Percentiles rank a stretch among this genome's conserved stretches.
phyloP scores from a whole-genome alignment of 2,888 invertebrate genomes.

The Megalurothrips usitatus region DNA sequence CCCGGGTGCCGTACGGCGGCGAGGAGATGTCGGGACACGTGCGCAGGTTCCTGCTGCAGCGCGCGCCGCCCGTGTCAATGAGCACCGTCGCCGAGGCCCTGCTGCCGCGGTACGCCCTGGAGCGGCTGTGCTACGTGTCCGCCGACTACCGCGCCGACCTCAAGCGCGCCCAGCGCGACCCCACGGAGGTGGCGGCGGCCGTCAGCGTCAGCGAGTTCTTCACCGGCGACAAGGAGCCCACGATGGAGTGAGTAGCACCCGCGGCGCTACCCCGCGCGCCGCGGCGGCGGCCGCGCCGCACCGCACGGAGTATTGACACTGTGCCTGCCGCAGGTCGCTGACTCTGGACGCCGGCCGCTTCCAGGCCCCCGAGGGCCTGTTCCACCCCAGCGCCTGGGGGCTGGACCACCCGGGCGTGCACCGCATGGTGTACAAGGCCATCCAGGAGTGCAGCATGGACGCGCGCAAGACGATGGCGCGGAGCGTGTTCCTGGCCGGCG shows the following conservation, averaged over 20 bases:
- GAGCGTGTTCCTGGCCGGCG: constrained; percentile 21
- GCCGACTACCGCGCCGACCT: constrained; percentile 18
- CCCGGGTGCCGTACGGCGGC: constrained; percentile 8
- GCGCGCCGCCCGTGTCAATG: constrained; percentile 15
- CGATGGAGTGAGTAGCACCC: not conserved
- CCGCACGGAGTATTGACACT: not conserved
- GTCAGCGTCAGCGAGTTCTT: constrained; percentile 19
- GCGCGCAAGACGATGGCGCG: not conserved
- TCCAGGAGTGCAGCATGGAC: constrained; percentile 24
- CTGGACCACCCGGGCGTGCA: constrained; percentile 18
- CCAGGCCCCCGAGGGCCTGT: constrained; percentile 10
- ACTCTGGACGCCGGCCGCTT: constrained; percentile 15
- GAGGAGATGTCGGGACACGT: constrained; percentile 8
- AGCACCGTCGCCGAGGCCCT: not conserved
- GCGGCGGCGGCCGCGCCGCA: too few relatives aligned
- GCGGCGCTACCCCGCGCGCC: not conserved
- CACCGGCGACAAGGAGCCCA: constrained; percentile 22
- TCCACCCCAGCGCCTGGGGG: constrained; percentile 11
- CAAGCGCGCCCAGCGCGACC: constrained; percentile 17
- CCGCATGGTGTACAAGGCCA: constrained; percentile 19
- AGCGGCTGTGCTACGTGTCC: constrained; percentile 5
- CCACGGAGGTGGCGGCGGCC: not conserved
- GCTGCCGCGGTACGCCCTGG: not conserved
- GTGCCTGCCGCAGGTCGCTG: not conserved
- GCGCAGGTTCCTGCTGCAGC: constrained; percentile 8